Evolutionary conservation across 2,797 vertebrate species (phyloP).

Genomic region (Sarcoramphus papa): DNA sequence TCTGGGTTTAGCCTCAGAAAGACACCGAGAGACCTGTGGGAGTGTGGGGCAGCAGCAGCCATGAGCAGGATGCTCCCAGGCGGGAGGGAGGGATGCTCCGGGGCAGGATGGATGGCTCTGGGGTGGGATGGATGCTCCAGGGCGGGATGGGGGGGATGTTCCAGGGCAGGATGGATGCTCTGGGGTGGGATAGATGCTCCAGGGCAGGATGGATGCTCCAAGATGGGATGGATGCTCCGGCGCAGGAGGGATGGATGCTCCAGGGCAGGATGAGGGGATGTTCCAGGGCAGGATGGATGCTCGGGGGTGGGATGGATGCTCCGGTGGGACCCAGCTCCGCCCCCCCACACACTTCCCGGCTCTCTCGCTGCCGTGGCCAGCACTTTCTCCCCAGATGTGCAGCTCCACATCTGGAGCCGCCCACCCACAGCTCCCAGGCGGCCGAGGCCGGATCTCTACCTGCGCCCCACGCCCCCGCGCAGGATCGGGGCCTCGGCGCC

Average conservation of each 20-base stretch:
- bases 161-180: neutral
- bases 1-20: neutral
- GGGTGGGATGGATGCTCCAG: neutral
- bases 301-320: neutral
- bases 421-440: neutral
- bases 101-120: neutral
- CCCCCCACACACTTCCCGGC: neutral
- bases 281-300: neutral
- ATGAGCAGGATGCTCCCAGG: fast-evolving
- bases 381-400: neutral
- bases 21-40: neutral
- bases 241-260: neutral
- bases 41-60: neutral
- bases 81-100: neutral
- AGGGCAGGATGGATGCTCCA: neutral
- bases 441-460: neutral
- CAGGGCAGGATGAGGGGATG: neutral
- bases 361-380: neutral
- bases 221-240: neutral
- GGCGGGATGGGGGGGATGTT: too few species aligned
- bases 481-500: neutral
- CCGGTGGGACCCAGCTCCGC: neutral
- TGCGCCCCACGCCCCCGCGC: neutral
- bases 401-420: neutral
- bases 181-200: too few species aligned